These are phyloP conservation scores for Nemopilema nomurai DNA, from an alignment of 30 jellyfish, hydroid and myxozoan genomes.

Conservation along the genomic window DNA sequence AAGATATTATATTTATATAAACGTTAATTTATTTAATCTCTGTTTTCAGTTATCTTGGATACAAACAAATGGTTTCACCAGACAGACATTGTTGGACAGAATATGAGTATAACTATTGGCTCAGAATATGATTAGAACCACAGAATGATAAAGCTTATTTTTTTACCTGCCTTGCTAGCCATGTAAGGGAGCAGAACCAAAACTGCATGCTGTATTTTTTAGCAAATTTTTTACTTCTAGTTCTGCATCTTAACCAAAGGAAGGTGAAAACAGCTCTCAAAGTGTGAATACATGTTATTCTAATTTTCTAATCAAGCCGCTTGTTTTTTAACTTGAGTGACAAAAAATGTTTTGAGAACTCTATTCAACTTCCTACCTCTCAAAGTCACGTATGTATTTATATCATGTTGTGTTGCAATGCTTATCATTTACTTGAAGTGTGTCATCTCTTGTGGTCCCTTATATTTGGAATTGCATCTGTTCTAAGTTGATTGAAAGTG, in stretches of 20 bases:
- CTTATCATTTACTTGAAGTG: neutral
- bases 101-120: conserved; percentile 86
- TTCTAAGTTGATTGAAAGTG: too few relatives aligned
- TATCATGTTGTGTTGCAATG: neutral
- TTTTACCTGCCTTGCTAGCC: neutral
- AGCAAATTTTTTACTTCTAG: neutral
- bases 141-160: neutral
- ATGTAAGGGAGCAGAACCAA: neutral
- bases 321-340: too few relatives aligned
- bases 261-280: neutral
- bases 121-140: conserved; percentile 71
- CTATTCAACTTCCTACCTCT: neutral
- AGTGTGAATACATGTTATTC: neutral
- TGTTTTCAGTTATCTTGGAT: conserved; percentile 64
- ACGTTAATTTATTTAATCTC: neutral
- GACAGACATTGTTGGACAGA: conserved; percentile 74
- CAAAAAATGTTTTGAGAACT: neutral
- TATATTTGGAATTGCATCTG: too few relatives aligned
- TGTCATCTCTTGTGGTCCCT: too few relatives aligned
- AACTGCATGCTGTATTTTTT: neutral
- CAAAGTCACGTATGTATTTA: neutral
- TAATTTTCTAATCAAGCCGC: too few relatives aligned
- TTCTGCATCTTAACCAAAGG: neutral
- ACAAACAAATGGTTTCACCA: conserved; percentile 91
- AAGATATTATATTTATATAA: neutral